These are phyloP conservation scores for Beris chalybata DNA, from an alignment of 2,888 invertebrate genomes.

Conservation along the genomic window DNA sequence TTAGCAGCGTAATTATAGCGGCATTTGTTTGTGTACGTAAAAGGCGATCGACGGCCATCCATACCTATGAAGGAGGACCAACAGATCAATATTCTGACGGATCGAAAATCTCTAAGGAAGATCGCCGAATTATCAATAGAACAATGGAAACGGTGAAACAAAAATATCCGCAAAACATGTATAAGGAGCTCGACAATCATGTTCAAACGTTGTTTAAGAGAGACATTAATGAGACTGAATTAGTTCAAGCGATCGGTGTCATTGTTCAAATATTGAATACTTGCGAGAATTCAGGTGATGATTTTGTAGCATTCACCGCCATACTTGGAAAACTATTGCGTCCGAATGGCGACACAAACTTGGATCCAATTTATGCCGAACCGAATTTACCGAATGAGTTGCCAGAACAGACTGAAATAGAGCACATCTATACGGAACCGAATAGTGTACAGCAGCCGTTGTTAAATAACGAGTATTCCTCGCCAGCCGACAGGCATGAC, in stretches of 20 bases:
- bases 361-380: slow-evolving; percentile 48
- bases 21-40: slow-evolving; percentile 33
- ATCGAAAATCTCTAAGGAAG: slow-evolving; percentile 41
- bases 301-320: slow-evolving; percentile 48
- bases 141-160: slow-evolving; percentile 45
- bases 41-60: slow-evolving; percentile 18
- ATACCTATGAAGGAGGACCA: slow-evolving; percentile 15
- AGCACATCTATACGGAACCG: slow-evolving; percentile 52
- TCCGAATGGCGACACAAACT: slow-evolving; percentile 42
- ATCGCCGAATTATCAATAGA: slow-evolving; percentile 46
- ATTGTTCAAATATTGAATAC: slow-evolving; percentile 46
- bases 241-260: slow-evolving; percentile 46
- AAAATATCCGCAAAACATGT: slow-evolving; percentile 47
- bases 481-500: slow-evolving; percentile 47
- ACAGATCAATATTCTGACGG: slow-evolving; percentile 6
- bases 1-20: slow-evolving; percentile 39
- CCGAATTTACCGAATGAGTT: slow-evolving; percentile 41
- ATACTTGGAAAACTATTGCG: slow-evolving; percentile 47
- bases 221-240: slow-evolving; percentile 46
- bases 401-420: slow-evolving; percentile 38
- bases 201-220: slow-evolving; percentile 42
- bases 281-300: slow-evolving; percentile 45
- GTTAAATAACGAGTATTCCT: slow-evolving; percentile 48
- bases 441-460: slow-evolving; percentile 48
- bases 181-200: slow-evolving; percentile 45